Conservation (phyloP, 2,797 vertebrate genomes). For the Trachops cirrhosus region DNA sequence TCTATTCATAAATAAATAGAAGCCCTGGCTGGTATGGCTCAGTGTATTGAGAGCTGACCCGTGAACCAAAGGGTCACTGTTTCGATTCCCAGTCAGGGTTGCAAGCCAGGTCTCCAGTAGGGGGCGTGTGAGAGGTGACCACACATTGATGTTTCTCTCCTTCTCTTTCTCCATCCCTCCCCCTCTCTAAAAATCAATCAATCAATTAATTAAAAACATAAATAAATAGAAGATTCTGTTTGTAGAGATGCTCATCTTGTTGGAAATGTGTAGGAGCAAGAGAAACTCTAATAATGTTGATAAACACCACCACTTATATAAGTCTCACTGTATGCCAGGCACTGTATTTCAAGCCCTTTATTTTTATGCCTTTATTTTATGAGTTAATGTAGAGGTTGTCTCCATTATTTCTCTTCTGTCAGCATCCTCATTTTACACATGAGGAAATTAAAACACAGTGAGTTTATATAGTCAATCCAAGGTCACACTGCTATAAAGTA, state of each 20-base stretch:
- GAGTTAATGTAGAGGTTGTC: background rate
- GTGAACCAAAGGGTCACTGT: too few species aligned
- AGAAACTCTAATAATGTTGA: background rate
- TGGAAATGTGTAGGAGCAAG: background rate
- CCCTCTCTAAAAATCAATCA: too few species aligned
- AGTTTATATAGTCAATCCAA: background rate
- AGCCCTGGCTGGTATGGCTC: background rate
- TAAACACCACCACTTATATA: background rate
- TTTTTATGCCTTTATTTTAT: background rate
- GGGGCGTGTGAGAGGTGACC: too few species aligned
- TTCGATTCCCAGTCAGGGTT: too few species aligned
- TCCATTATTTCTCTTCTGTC: background rate
- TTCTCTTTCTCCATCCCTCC: too few species aligned
- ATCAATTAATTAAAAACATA: background rate
- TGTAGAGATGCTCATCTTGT: background rate
- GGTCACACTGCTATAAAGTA: background rate
- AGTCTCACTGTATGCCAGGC: background rate
- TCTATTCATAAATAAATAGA: background rate
- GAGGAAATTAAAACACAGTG: background rate
- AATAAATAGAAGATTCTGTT: background rate
- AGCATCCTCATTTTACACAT: background rate
- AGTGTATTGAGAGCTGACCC: too few species aligned
- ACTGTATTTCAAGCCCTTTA: background rate
- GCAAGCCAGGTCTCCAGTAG: too few species aligned
- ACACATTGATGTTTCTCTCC: too few species aligned